Percentiles rank a stretch among this genome's conserved stretches.
phyloP scores from a whole-genome alignment of 2,113 vertebrate species.

The Fukomys damarensis region DNA sequence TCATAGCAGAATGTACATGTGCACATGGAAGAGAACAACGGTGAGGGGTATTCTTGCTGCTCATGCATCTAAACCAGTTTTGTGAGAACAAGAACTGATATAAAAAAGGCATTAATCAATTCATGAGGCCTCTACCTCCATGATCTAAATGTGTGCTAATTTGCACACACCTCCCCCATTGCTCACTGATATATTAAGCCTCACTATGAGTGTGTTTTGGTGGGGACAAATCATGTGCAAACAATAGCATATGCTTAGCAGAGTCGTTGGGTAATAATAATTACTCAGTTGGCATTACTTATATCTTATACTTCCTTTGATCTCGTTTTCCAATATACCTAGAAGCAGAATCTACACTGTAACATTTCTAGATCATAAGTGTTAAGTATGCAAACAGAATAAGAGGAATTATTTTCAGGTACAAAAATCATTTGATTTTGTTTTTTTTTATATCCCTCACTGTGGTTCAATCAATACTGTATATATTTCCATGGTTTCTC shows the following conservation, averaged over 20 bases:
- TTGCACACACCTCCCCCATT: background rate
- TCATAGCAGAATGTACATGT: background rate
- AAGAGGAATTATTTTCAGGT: background rate
- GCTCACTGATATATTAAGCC: background rate
- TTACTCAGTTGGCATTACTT: background rate
- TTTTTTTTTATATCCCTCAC: background rate
- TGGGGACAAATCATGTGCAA: background rate
- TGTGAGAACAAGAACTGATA: background rate
- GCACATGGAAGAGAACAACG: background rate
- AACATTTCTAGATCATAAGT: background rate
- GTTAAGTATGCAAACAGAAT: background rate
- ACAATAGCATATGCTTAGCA: background rate
- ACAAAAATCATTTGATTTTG: background rate
- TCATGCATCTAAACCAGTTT: background rate
- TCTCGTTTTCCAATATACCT: background rate
- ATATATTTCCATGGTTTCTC: background rate
- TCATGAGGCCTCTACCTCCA: background rate
- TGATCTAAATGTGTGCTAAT: fast-evolving
- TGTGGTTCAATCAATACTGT: background rate
- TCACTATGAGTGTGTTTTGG: background rate
- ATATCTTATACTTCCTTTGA: conserved; percentile 14
- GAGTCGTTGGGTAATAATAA: background rate
- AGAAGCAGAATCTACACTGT: background rate
- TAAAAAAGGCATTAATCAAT: background rate
- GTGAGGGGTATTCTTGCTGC: background rate